These are phyloP conservation scores for Batillaria attramentaria DNA, from an alignment of 1,140 invertebrate genomes.

Conservation along the genomic window DNA sequence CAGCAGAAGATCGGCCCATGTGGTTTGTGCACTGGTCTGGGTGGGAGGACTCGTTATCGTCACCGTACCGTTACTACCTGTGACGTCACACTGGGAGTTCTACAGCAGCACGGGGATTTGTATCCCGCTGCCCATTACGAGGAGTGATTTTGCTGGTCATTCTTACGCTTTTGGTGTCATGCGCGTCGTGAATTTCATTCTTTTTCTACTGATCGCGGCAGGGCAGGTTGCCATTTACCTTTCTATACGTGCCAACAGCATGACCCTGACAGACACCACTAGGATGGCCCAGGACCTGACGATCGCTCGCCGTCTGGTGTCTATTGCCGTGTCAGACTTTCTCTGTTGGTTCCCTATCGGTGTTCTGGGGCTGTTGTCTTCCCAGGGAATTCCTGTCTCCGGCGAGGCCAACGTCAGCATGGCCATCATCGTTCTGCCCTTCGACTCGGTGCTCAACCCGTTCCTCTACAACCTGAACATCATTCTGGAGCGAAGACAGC, in stretches of 20 bases:
- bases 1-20: too few species aligned
- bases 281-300: background rate
- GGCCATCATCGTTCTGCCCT: too few species aligned
- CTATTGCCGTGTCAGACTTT: slow-evolving; percentile 5
- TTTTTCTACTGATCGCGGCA: slow-evolving; percentile 40
- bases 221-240: slow-evolving; percentile 34
- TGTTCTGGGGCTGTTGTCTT: slow-evolving; percentile 23
- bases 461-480: too few species aligned
- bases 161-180: slow-evolving; percentile 46
- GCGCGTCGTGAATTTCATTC: slow-evolving; percentile 42
- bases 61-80: too few species aligned
- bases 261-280: background rate
- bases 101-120: slow-evolving; percentile 48
- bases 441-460: too few species aligned
- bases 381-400: too few species aligned
- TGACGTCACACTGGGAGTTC: slow-evolving; percentile 36
- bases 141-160: slow-evolving; percentile 29
- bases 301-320: slow-evolving; percentile 6
- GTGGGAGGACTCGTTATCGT: too few species aligned
- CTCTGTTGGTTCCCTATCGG: slow-evolving; percentile 41
- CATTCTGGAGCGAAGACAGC: too few species aligned
- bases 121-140: slow-evolving; percentile 45
- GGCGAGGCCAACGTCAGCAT: too few species aligned
- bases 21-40: too few species aligned
- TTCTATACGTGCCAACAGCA: background rate